A percentile compares a stretch with the other conserved stretches of the same genome.
These are phyloP conservation scores for Chrysochloris asiatica DNA, from an alignment of 2,113 vertebrate species.

Conservation along the genomic window DNA sequence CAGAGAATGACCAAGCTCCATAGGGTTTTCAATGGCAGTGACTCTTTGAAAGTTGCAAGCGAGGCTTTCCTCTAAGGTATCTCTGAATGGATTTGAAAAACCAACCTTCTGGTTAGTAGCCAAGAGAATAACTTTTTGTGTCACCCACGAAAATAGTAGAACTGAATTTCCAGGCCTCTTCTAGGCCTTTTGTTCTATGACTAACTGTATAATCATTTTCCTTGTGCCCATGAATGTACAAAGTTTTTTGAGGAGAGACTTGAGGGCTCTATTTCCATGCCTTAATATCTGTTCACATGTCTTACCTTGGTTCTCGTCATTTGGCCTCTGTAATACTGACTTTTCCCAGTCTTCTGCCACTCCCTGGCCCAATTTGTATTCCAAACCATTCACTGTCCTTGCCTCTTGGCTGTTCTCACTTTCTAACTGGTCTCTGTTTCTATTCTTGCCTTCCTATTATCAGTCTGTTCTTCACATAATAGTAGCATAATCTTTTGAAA, in stretches of 20 bases:
- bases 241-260: not conserved
- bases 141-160: not conserved
- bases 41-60: not conserved
- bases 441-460: not conserved
- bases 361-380: not conserved
- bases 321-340: not conserved
- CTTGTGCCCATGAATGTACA: not conserved
- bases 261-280: not conserved
- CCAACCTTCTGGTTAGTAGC: not conserved
- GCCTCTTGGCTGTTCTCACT: not conserved
- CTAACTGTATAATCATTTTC: fast-evolving
- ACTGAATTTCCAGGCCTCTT: not conserved
- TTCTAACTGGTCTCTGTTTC: not conserved
- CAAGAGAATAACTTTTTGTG: too few species aligned
- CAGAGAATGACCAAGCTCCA: not conserved
- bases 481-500: not conserved
- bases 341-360: not conserved
- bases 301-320: not conserved
- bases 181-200: not conserved
- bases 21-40: not conserved
- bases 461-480: not conserved
- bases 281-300: not conserved
- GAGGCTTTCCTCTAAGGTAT: not conserved
- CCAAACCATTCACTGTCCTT: not conserved
- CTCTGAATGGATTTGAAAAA: not conserved